Conservation (phyloP, 2,888 invertebrate genomes). For the Podotricha telesiphe region DNA sequence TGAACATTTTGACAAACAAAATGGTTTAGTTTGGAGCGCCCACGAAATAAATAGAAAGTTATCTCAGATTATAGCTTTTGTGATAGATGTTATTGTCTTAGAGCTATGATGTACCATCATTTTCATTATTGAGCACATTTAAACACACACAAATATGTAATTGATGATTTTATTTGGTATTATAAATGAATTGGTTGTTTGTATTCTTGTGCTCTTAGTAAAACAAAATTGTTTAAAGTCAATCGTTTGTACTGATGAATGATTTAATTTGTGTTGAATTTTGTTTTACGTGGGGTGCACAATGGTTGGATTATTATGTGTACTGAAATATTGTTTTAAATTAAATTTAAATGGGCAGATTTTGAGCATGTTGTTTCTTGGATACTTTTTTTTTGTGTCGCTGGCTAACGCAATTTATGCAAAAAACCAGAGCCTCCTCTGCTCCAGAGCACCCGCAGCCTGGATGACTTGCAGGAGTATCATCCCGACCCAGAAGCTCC, state of each 20-base stretch:
- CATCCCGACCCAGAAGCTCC: no score
- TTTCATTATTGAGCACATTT: conserved; percentile 47
- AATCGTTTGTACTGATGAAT: not conserved
- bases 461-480: no score
- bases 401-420: no score
- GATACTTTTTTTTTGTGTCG: no score
- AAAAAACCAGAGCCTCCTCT: no score
- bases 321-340: not conserved
- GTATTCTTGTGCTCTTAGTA: not conserved
- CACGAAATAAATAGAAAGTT: conserved; percentile 6
- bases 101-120: conserved; percentile 52
- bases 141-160: conserved; percentile 41
- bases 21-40: conserved; percentile 11
- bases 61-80: conserved; percentile 59
- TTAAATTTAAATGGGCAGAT: not conserved
- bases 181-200: not conserved
- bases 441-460: no score
- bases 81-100: conserved; percentile 74
- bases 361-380: not conserved
- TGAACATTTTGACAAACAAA: conserved; percentile 13
- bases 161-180: conserved; percentile 27
- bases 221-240: not conserved
- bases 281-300: conserved; percentile 17
- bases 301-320: not conserved
- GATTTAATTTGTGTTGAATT: not conserved